Base-by-base conservation (phyloP, 2,888 invertebrate species). In the Yponomeuta plumbellus region DNA sequence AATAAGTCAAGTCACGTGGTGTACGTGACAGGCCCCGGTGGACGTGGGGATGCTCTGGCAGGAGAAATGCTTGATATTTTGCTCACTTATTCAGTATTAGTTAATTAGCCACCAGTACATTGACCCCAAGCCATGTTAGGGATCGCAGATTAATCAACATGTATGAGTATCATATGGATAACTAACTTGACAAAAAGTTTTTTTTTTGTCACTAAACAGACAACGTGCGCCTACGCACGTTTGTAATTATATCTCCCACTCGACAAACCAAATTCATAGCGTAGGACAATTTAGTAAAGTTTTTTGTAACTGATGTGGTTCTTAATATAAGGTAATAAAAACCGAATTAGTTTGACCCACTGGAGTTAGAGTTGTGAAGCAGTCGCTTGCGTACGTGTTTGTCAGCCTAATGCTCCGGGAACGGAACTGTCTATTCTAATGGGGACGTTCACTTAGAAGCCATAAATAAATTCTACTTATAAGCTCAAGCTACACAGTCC, bases 151-250 rank as follows among this genome's bases (percentile, higher is more conserved):
- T 44, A 44, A 13, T 52, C 3, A 17, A 8, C 17, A 52, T 17
- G 44, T 52, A 52, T 13, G 58, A 58, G 10, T n/a, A 20, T 58
- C 8, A 21, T 58, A 11, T 13, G 44, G 44, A 17, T 10, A 39
- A 17, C 20, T 34, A 17, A 23, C 44, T 44, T 52, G 44, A 22
- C 13, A 44, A 39, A 62, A 44, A 17, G 44, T n/a, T 40, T 52
- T 26, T n/a, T 66, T 66, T 66, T 66, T 44, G 44, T 61, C 66
- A 39, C 52, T n/a, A 44, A 65, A 61, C 22, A 59, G 23, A 21
- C 58, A 59, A 44, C 61, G n/a, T 68, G 71, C 73, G 69, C 79
- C 79, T 71, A 77, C 75, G 71, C 74, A 73, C 75, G 67, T 74
- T 71, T 76, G 74, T 76, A 75, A 74, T 75, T 66, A 61, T 21